Conservation (phyloP, 92 coral and sea anemone genomes). For the Parazoanthus atlanticus region DNA sequence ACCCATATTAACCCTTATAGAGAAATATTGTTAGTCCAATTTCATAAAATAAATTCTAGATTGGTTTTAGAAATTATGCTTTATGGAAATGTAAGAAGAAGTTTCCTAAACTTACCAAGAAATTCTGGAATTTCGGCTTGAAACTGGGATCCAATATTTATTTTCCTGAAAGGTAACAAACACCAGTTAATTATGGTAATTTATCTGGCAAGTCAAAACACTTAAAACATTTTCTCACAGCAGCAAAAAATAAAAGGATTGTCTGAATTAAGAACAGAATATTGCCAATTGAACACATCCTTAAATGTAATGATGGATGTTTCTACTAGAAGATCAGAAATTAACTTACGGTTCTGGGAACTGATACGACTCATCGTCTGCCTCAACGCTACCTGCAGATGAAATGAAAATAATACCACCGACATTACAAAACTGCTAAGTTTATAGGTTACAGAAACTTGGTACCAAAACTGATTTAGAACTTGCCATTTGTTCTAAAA, state of each 20-base stretch:
- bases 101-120: conserved; percentile 62
- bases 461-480: background rate
- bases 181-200: background rate
- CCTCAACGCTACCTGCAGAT: conserved; percentile 62
- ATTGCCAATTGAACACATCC: too few relatives aligned
- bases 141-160: conserved; percentile 90
- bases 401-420: background rate
- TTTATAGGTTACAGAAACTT: background rate
- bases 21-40: too few relatives aligned
- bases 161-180: conserved; percentile 68
- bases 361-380: conserved; percentile 66
- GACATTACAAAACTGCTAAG: background rate
- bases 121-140: conserved; percentile 90
- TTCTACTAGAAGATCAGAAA: background rate
- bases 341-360: conserved; percentile 97
- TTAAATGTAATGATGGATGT: background rate
- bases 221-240: background rate
- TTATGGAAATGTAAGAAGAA: too few relatives aligned
- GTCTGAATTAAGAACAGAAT: background rate
- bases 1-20: too few relatives aligned
- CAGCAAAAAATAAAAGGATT: background rate
- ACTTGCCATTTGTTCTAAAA: too few relatives aligned
- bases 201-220: background rate
- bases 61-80: too few relatives aligned
- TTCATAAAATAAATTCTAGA: too few relatives aligned